These are phyloP conservation scores for Mustela nigripes DNA, from an alignment of 2,113 vertebrate genomes.

Conservation along the genomic window DNA sequence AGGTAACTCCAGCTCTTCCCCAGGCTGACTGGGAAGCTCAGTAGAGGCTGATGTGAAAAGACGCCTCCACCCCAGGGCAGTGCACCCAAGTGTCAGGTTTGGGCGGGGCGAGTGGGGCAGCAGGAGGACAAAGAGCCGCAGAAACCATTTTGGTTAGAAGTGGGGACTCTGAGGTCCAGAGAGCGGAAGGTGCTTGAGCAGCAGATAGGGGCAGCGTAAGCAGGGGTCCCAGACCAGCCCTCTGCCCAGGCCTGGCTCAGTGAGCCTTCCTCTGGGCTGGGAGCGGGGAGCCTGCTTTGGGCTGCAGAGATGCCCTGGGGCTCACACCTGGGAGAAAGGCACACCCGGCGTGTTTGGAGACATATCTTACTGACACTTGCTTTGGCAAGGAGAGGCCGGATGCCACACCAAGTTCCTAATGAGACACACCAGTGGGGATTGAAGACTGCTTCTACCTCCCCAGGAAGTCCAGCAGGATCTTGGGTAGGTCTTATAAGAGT, in stretches of 20 bases:
- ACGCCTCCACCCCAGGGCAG: accelerated
- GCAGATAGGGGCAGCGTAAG: not conserved
- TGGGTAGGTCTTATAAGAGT: not conserved
- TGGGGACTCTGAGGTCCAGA: not conserved
- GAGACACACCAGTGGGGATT: not conserved
- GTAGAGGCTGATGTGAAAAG: not conserved
- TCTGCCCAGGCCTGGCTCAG: not conserved
- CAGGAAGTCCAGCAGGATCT: not conserved
- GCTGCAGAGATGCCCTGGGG: not conserved
- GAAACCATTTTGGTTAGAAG: not conserved
- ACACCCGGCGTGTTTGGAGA: not conserved
- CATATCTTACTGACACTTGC: not conserved
- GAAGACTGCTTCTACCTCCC: not conserved
- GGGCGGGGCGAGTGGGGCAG: not conserved
- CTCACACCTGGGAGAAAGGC: not conserved
- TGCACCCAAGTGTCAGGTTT: not conserved
- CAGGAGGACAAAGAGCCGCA: not conserved
- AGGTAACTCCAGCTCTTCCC: not conserved
- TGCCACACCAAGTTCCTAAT: not conserved
- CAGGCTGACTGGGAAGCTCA: accelerated
- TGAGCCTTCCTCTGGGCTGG: not conserved
- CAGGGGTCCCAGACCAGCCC: not conserved
- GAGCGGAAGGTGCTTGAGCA: not conserved
- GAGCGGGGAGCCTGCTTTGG: not conserved
- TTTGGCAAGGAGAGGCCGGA: not conserved